Evolutionary conservation across 2,888 invertebrate genomes (phyloP), one percentile per base, ranked within the genome.

Genomic region (Cerceris ruficornis): DNA sequence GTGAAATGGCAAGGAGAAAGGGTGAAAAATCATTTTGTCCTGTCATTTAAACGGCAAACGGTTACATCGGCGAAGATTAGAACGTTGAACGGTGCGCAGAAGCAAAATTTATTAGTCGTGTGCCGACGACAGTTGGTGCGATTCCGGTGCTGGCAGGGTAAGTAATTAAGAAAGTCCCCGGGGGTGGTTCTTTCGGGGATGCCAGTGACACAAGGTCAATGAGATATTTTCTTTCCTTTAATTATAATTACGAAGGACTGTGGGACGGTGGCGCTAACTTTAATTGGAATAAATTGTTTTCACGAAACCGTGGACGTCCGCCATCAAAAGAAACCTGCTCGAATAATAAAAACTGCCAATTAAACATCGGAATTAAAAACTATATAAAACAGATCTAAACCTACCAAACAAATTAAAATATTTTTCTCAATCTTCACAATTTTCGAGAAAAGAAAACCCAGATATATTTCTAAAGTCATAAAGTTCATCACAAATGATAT

Each of bases 101-200:
- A 77, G 75, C 43, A 73, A 77, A 84, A 87, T 88, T 87, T 88
- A 89, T 89, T 85, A 87, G 87, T 70, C 75, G 82, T 67, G 82
- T 89, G 88, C 80, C 72, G 66, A 46, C 81, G 89, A 89, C 86
- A 87, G 82, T 85, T 46, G 79, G 77, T 73, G 75, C 79, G 73
- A 62, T 76, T 83, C 71, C 64, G 69, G 8, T 60, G 74, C 58
- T 77, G 82, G 76, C 77, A 70, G 77, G 80, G 67, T 85, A 83
- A 88, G 83, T 88, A 88, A 88, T 88, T 87, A 85, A 85, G 83
- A 81, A 66, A 80, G 64, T 65, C 73, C 65, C 57, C 54, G 54
- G 65, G 64, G 67, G 49, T 62, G 75, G 72, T 76, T 70, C 78
- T 72, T 83, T 69, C 69, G 59, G 72, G 85, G 70, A 77, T 83